Base-by-base conservation (phyloP, 2,888 invertebrate genomes). In the Panzeria rudis region DNA sequence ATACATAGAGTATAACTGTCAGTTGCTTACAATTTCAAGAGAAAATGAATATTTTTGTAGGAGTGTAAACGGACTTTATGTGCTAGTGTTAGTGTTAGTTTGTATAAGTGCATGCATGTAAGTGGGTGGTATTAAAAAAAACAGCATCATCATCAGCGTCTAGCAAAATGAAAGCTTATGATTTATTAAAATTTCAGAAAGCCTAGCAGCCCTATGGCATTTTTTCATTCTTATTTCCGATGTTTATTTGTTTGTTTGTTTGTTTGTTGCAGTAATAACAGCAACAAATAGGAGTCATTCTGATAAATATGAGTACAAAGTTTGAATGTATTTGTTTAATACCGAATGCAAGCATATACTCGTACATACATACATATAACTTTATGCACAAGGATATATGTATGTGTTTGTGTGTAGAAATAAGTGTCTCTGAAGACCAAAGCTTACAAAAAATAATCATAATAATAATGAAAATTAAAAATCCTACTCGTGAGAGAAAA, bases 111-210 rank as follows among this genome's bases (percentile, higher is more conserved):
- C 73, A n/a, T 32, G 15, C 54, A 17, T 50, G n/a, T 35, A 59
- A 76, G 86, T 76, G 79, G 76, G 72, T 80, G 86, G 66, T 80
- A 83, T 83, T 76, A 76, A 75, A 38, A 69, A 38, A 47, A 78
- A 71, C 52, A 80, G 50, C 61, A 81, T 59, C 80, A 86, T 72
- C 83, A 86, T 77, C 83, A 82, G 78, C 56, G 83, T 84, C 84
- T 84, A 86, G 84, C 73, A 80, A 85, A 84, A 85, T 88, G 87
- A 88, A 88, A 88, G 87, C 86, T 87, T 88, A 87, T 88, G 88
- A 88, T 88, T 88, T 88, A 88, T 88, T 88, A 88, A 88, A 88
- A 88, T 86, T 87, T 87, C 62, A 82, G 86, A 87, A 83, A 84
- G 86, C 82, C 87, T 86, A 87, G 82, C 87, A 88, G 86, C 77